phyloP scores from a whole-genome alignment of 2,113 vertebrate genomes.

The Megaleporinus macrocephalus region DNA sequence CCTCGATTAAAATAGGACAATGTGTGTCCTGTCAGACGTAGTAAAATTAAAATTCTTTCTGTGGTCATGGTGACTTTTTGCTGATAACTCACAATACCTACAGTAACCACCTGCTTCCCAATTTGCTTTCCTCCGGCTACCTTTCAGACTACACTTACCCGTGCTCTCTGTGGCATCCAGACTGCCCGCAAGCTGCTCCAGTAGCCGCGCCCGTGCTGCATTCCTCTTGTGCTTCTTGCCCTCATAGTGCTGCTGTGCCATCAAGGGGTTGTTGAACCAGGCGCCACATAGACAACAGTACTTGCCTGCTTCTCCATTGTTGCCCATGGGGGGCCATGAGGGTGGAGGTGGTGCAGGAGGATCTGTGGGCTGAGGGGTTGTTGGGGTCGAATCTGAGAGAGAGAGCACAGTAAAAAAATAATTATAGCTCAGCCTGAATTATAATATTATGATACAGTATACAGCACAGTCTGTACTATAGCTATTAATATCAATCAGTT shows the following conservation, averaged over 20 bases:
- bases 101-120: neutral
- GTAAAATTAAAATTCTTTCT: no score
- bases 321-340: conserved; percentile 62
- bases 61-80: neutral
- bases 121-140: neutral
- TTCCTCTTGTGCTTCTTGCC: conserved; percentile 85
- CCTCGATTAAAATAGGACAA: no score
- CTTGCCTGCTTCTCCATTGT: conserved; percentile 78
- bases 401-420: neutral
- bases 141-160: conserved; percentile 61
- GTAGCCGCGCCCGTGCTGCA: conserved; percentile 77
- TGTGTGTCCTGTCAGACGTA: no score
- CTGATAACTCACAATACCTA: neutral
- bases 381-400: conserved; percentile 72
- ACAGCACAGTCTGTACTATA: neutral
- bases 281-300: conserved; percentile 82
- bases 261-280: conserved; percentile 86
- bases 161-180: conserved; percentile 80
- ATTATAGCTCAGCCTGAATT: neutral
- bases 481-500: conserved; percentile 1
- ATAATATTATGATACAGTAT: neutral
- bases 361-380: conserved; percentile 71
- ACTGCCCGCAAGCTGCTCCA: conserved; percentile 81
- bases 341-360: conserved; percentile 58
- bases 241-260: conserved; percentile 86